These are phyloP conservation scores for Dromaius novaehollandiae DNA, from an alignment of 2,113 vertebrate species.

Conservation along the genomic window DNA sequence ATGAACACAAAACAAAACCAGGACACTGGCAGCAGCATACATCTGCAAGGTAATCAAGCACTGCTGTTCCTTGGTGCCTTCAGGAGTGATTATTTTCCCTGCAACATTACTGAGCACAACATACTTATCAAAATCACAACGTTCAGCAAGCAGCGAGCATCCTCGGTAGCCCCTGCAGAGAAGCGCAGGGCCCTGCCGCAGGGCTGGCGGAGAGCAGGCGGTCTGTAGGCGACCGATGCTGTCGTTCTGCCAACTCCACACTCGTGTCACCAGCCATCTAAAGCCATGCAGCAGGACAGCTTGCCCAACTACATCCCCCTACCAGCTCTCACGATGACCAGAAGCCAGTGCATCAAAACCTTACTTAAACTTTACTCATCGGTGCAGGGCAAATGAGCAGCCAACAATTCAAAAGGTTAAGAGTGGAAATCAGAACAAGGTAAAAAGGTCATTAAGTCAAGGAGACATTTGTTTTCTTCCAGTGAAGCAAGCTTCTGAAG, in stretches of 20 bases:
- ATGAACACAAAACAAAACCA: not conserved
- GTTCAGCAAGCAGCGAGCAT: not conserved
- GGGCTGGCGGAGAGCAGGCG: not conserved
- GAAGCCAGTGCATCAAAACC: not conserved
- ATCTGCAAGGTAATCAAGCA: fast-evolving
- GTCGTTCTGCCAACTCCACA: fast-evolving
- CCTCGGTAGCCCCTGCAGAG: not conserved
- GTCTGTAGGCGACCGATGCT: not conserved
- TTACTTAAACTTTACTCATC: not conserved
- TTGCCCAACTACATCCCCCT: not conserved
- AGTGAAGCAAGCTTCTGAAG: not conserved
- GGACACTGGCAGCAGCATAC: not conserved
- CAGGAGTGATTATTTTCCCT: not conserved
- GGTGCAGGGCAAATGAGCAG: not conserved
- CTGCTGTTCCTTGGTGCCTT: not conserved
- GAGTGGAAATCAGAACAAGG: not conserved
- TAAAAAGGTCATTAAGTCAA: not conserved
- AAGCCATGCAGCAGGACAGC: not conserved
- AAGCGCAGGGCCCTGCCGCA: not conserved
- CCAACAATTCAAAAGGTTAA: not conserved
- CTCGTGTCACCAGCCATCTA: not conserved
- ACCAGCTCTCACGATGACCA: not conserved
- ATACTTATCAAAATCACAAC: not conserved
- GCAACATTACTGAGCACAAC: not conserved
- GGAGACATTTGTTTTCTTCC: not conserved